Base-by-base conservation (phyloP, 1,140 invertebrate genomes). In the Pentalonia nigronervosa region DNA sequence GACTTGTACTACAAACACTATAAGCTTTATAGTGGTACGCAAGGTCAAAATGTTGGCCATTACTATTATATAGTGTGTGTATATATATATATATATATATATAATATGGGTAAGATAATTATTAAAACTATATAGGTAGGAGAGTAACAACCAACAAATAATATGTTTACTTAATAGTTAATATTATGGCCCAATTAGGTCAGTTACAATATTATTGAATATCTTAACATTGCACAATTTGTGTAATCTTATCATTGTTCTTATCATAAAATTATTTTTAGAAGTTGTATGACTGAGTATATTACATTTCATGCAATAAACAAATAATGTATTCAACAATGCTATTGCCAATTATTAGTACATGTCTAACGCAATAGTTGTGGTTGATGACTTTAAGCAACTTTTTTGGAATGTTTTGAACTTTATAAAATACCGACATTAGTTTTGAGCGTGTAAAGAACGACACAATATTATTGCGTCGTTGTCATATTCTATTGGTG, bases 211-310 rank as follows among this genome's bases (percentile, higher is more conserved):
- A 30, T n/a, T 30, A 30, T 67, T 67, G 25, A 67, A 67, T n/a
- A 67, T 3, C 0, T 67, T 0, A 60, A 14, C 14, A 67, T 67
- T n/a, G n/a, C 60, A 67, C 30, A 67, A 67, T 17, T 67, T n/a
- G 30, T 67, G 30, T 67, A n/a, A n/a, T n/a, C 30, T 76, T 76
- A 76, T 76, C 60, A 76, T n/a, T 76, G 4, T n/a, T 76, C 60
- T 76, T 76, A 76, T 76, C 60, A 76, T 14, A 76, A 76, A 76
- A n/a, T 76, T 76, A 76, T 76, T n/a, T 34, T 76, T 67, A n/a
- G 14, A 67, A 67, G 30, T 67, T 60, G 56, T 30, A 76, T 76
- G 60, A 76, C 14, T 67, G 11, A 11, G 11, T 67, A 14, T 17
- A 76, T 76, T n/a, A n/a, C 14, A 76, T 17, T n/a, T 76, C n/a